phyloP scores from a whole-genome alignment of 2,888 invertebrate genomes.

The Lobophora halterata region DNA sequence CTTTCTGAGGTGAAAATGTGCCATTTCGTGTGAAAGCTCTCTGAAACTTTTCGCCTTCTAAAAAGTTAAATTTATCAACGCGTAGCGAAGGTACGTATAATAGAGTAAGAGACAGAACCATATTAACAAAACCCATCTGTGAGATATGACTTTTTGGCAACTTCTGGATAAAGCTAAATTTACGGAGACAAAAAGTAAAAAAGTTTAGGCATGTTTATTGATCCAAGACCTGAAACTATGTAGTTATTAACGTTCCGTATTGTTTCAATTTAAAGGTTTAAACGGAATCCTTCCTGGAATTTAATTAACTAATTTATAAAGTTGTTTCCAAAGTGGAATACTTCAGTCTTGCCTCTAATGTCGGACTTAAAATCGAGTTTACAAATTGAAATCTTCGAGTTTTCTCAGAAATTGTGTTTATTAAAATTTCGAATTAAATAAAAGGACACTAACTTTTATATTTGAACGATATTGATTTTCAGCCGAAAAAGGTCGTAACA shows the following conservation, averaged over 20 bases:
- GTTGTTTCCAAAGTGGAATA: constrained; percentile 1
- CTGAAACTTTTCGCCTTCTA: no score
- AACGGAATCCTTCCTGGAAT: constrained; percentile 6
- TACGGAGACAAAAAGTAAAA: no score
- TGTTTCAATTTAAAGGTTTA: constrained; percentile 20
- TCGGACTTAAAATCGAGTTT: constrained; percentile 1
- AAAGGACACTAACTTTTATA: constrained; percentile 16
- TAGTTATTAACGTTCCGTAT: background rate
- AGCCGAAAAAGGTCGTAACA: constrained; percentile 8
- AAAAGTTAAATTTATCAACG: no score
- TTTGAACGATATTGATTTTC: constrained; percentile 21
- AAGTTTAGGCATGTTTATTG: no score
- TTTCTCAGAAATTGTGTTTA: constrained; percentile 1
- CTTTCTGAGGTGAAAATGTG: no score
- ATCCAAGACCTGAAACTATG: background rate
- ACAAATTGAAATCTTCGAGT: background rate
- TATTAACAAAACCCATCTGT: no score
- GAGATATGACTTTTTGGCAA: no score
- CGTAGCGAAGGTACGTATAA: no score
- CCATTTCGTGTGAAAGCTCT: no score
- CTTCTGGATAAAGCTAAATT: no score
- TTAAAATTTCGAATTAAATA: constrained; percentile 14
- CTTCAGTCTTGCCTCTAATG: constrained; percentile 1
- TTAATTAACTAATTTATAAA: constrained; percentile 32
- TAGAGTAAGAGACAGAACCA: no score